Evolutionary conservation across 2,113 vertebrate genomes (phyloP).

Genomic region (Podarcis raffonei): DNA sequence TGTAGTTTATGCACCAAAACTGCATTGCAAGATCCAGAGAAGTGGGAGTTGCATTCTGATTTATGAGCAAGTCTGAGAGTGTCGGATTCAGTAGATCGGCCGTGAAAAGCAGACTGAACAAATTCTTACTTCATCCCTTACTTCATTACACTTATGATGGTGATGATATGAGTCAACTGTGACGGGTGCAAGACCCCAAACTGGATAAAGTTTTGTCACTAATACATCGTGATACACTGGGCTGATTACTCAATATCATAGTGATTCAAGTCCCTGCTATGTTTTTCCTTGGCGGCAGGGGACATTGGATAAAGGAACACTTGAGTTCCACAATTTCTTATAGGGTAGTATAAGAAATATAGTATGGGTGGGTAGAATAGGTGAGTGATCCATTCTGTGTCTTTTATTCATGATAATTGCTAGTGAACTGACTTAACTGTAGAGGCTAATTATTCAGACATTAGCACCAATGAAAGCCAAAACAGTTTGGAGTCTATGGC

Average conservation of each 20-base stretch:
- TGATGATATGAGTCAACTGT: background rate
- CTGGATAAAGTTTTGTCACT: background rate
- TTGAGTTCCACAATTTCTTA: background rate
- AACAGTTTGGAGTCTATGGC: background rate
- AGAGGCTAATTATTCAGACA: background rate
- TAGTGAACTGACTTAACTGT: background rate
- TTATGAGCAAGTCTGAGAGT: too few species aligned
- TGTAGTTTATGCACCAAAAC: too few species aligned
- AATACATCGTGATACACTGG: background rate
- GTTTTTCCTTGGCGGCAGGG: background rate
- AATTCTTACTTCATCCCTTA: background rate
- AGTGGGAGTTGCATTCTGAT: too few species aligned
- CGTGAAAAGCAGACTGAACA: background rate
- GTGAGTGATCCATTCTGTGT: background rate
- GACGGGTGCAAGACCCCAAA: background rate
- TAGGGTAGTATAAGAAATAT: too few species aligned
- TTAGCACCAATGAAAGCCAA: background rate
- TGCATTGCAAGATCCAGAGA: too few species aligned
- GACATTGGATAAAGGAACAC: background rate
- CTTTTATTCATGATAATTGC: background rate
- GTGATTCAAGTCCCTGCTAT: background rate
- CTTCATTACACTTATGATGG: background rate
- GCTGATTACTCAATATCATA: background rate
- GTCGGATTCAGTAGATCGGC: too few species aligned
- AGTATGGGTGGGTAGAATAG: too few species aligned